Conservation (phyloP, 2,888 invertebrate species). For the Acanthoscelides obtectus region DNA sequence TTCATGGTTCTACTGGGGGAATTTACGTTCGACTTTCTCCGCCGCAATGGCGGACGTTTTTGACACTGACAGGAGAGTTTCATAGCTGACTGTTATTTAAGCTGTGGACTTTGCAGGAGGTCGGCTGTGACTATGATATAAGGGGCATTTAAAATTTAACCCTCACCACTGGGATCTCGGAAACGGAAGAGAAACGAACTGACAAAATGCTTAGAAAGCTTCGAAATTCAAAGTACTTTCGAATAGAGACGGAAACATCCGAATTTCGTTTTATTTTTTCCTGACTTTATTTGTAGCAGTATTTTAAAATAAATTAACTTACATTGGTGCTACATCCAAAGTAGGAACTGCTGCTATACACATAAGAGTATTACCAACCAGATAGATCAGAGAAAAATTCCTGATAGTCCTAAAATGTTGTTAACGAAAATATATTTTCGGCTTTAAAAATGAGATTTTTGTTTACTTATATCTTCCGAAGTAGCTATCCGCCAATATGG, state of each 20-base stretch:
- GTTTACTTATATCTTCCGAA: conserved; percentile 65
- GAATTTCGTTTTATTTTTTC: neutral
- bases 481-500: conserved; percentile 73
- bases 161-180: too few relatives aligned
- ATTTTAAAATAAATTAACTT: conserved; percentile 30
- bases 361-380: conserved; percentile 64
- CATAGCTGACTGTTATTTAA: too few relatives aligned
- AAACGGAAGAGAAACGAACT: neutral
- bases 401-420: conserved; percentile 63
- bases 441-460: neutral
- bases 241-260: too few relatives aligned
- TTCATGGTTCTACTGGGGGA: too few relatives aligned
- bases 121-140: too few relatives aligned
- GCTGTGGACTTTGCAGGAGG: too few relatives aligned
- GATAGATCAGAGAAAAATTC: conserved; percentile 69
- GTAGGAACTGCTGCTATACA: conserved; percentile 59
- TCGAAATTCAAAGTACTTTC: too few relatives aligned
- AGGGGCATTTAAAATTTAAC: too few relatives aligned
- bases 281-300: neutral
- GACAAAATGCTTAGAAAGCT: neutral
- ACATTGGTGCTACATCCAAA: conserved; percentile 55
- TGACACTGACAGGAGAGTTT: too few relatives aligned
- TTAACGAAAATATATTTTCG: neutral
- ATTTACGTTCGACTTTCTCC: too few relatives aligned
- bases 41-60: too few relatives aligned